Evolutionary conservation across 2,797 vertebrate genomes (phyloP).

Genomic region (Rhabdophis nuchalis): DNA sequence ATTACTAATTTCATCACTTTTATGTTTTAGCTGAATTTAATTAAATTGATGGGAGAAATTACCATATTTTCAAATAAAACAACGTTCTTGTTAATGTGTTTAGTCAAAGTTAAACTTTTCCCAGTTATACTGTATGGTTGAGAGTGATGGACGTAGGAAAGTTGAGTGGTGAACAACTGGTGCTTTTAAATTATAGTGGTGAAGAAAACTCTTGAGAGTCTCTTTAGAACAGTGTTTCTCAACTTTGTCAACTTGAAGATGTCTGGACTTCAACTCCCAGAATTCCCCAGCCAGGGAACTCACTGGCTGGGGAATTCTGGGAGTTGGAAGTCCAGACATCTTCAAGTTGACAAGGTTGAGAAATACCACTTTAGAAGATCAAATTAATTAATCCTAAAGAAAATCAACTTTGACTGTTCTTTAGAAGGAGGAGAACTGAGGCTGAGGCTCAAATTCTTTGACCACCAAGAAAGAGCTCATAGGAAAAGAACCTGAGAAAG

Average conservation of each 20-base stretch:
- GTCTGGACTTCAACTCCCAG: no score
- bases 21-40: background rate
- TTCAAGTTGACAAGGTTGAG: no score
- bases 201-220: background rate
- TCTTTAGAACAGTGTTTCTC: no score
- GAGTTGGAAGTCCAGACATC: no score
- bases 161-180: background rate
- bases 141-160: background rate
- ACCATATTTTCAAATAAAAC: conserved; percentile 1
- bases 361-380: background rate
- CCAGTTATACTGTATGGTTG: background rate
- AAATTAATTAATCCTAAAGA: background rate
- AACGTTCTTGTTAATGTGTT: background rate
- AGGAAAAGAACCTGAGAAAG: background rate
- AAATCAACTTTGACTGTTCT: background rate
- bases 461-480: background rate
- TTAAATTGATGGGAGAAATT: background rate
- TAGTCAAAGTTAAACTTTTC: background rate
- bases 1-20: background rate
- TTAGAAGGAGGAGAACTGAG: background rate
- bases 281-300: no score
- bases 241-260: no score
- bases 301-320: no score
- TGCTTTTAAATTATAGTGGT: background rate
- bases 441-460: background rate